These are phyloP conservation scores for Lochmaea capreae DNA, from an alignment of 2,888 invertebrate species.

Conservation along the genomic window DNA sequence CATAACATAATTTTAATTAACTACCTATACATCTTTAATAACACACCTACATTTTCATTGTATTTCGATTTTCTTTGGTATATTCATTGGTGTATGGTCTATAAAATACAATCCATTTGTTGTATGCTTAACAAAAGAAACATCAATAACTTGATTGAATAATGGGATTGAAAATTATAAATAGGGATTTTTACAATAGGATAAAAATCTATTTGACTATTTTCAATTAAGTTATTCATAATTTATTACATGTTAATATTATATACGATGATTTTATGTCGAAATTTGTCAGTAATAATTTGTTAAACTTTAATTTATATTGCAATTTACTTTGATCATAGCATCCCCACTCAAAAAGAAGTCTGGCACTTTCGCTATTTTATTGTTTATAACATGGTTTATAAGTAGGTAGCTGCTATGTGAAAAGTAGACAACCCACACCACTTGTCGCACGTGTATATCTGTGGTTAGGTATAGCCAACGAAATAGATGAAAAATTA, in stretches of 20 bases:
- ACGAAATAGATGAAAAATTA: too few relatives aligned
- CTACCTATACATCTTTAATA: too few relatives aligned
- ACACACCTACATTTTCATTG: neutral
- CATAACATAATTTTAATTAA: too few relatives aligned
- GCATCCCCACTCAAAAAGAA: too few relatives aligned
- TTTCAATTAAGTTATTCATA: neutral
- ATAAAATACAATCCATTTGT: slow-evolving; percentile 11
- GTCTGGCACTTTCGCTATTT: too few relatives aligned
- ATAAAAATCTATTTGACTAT: slow-evolving; percentile 10
- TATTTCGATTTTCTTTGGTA: slow-evolving; percentile 9
- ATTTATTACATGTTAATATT: neutral
- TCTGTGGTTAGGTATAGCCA: too few relatives aligned
- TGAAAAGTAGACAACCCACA: too few relatives aligned
- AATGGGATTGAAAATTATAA: slow-evolving; percentile 5
- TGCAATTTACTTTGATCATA: too few relatives aligned
- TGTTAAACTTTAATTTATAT: too few relatives aligned
- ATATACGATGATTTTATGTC: neutral
- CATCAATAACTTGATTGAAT: slow-evolving; percentile 18
- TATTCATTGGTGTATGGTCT: slow-evolving; percentile 6
- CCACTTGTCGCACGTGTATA: too few relatives aligned
- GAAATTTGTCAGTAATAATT: neutral
- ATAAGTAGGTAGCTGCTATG: too few relatives aligned
- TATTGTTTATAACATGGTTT: too few relatives aligned
- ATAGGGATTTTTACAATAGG: slow-evolving; percentile 5
- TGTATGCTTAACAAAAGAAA: slow-evolving; percentile 13